Conservation (phyloP, 2,797 vertebrate species). For the Pyrocephalus nanus region DNA sequence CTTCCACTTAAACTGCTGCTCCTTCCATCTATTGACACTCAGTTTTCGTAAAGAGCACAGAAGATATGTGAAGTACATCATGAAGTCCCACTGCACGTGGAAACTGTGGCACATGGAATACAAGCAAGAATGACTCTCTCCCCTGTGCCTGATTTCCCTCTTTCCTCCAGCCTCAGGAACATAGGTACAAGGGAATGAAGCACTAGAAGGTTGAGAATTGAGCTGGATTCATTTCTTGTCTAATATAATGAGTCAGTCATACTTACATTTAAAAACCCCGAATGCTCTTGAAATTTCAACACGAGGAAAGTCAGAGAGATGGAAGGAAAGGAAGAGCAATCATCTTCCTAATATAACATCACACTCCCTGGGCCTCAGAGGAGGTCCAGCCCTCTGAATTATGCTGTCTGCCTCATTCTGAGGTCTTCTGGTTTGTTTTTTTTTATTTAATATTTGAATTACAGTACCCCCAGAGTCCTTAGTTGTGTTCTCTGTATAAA, state of each 20-base stretch:
- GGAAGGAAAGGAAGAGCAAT: not conserved
- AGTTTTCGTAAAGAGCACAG: not conserved
- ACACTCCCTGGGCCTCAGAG: not conserved
- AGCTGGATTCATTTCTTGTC: not conserved
- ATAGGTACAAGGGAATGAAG: not conserved
- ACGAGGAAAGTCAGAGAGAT: not conserved
- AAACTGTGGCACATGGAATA: not conserved
- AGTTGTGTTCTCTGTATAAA: not conserved
- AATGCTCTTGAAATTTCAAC: not conserved
- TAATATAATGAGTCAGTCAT: not conserved
- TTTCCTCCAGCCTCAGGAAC: too few relatives aligned
- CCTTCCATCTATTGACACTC: not conserved
- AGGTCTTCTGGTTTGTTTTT: not conserved
- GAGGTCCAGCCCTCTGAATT: not conserved
- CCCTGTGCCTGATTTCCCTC: not conserved
- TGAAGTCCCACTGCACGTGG: not conserved
- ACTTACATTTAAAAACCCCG: not conserved
- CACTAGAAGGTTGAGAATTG: not conserved
- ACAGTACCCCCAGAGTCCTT: not conserved
- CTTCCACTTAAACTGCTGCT: not conserved
- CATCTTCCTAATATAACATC: not conserved
- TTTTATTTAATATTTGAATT: not conserved
- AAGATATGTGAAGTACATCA: not conserved
- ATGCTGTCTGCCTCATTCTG: not conserved
- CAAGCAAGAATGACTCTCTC: not conserved